phyloP scores from a whole-genome alignment of 2,888 invertebrate genomes.

The Brachycybe producta region DNA sequence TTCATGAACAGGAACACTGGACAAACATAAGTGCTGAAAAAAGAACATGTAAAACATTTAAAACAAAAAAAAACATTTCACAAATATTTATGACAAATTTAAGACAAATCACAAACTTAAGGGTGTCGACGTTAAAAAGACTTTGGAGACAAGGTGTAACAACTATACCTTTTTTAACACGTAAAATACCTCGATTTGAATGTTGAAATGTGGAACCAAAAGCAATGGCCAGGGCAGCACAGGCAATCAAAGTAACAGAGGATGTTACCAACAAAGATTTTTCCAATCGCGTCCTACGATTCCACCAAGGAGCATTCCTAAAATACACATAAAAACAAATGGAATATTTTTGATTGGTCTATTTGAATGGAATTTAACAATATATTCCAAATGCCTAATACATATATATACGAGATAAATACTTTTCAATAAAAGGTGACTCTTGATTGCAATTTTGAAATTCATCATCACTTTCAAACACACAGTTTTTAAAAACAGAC shows the following conservation, averaged over 20 bases:
- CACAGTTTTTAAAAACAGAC: too few relatives aligned
- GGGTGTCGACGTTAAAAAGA: background rate
- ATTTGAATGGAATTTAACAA: too few relatives aligned
- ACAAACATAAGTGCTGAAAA: background rate
- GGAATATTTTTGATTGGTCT: too few relatives aligned
- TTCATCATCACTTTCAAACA: too few relatives aligned
- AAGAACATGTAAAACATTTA: background rate
- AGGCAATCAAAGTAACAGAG: slow-evolving; percentile 45
- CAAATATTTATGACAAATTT: too few relatives aligned
- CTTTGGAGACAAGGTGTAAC: background rate
- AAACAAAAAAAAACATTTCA: too few relatives aligned
- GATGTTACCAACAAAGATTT: slow-evolving; percentile 49
- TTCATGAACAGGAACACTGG: too few relatives aligned
- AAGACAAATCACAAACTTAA: too few relatives aligned
- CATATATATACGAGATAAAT: too few relatives aligned
- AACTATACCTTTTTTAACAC: slow-evolving; percentile 10
- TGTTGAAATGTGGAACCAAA: slow-evolving; percentile 38
- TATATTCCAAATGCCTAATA: too few relatives aligned
- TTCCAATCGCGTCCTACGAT: slow-evolving; percentile 57
- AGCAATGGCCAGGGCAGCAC: slow-evolving; percentile 48
- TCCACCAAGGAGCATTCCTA: slow-evolving; percentile 53
- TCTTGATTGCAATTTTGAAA: too few relatives aligned
- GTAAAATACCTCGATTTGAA: slow-evolving; percentile 12
- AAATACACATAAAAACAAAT: slow-evolving; percentile 1
- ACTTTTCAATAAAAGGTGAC: too few relatives aligned